A percentile compares a stretch with the other conserved stretches of the same genome.
Evolutionary conservation across 2,113 vertebrate species (phyloP).

Genomic region (Kryptolebias marmoratus): DNA sequence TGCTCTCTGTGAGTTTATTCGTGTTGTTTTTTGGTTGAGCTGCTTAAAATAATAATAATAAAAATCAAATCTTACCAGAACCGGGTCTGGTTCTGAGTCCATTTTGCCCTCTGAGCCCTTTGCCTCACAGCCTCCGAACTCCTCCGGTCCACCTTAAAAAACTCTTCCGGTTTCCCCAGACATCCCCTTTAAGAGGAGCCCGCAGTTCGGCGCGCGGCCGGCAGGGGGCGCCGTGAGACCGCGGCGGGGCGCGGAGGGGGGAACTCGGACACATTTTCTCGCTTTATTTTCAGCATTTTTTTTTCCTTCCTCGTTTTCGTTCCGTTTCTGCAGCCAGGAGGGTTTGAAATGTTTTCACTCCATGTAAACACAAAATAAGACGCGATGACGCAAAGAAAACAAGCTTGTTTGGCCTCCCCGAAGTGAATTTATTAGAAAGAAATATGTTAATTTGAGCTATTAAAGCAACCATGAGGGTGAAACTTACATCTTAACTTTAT

Average conservation of each 20-base stretch:
- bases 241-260: slow-evolving; percentile 22
- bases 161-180: slow-evolving; percentile 55
- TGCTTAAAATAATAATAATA: too few species aligned
- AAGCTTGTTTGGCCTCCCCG: neutral
- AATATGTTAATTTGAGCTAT: neutral
- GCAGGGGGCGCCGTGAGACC: slow-evolving; percentile 63
- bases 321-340: slow-evolving; percentile 9
- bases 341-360: neutral
- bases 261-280: slow-evolving; percentile 50
- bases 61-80: neutral
- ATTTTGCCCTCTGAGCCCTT: slow-evolving; percentile 19
- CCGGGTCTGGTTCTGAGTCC: slow-evolving; percentile 2
- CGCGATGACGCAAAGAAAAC: neutral
- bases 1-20: neutral
- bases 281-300: slow-evolving; percentile 40
- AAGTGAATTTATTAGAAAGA: too few species aligned
- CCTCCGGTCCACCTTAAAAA: slow-evolving; percentile 75
- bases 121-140: slow-evolving; percentile 34
- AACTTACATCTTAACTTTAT: neutral
- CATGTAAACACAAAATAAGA: neutral
- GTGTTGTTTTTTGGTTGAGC: too few species aligned
- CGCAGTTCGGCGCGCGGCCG: fast-evolving
- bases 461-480: neutral
- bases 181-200: slow-evolving; percentile 77
- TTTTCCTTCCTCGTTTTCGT: slow-evolving; percentile 28